Evolutionary conservation across 2,888 invertebrate species (phyloP), one percentile per base, ranked within the genome.

Genomic region (Micoletzkya japonica): DNA sequence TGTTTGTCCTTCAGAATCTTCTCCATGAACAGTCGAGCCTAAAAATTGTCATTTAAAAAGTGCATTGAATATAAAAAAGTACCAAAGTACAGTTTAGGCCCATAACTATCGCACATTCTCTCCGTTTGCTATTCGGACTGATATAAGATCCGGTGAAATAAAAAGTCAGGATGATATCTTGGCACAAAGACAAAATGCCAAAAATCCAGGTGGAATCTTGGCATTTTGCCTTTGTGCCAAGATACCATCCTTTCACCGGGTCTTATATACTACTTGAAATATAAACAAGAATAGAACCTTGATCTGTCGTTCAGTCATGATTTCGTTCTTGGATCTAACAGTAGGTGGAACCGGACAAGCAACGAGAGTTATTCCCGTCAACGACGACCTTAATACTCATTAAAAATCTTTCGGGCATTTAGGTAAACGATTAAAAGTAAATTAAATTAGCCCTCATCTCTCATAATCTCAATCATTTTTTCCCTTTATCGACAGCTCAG

Each of bases 11-110:
- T 73, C 57, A 82, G 56, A 39, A 82, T 74, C 58, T 76, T 77
- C 57, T 80, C 82, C 82, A 82, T 81, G 63, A 82, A 82, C 4
- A 81, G 73, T 39, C 81, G 74, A 14, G 81, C 78, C 73, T 74
- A 28, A 0, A 37, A 17, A 39, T 26, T 14, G 1, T 10, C 14
- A 32, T n/a, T n/a, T n/a, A n/a, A n/a, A n/a, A n/a, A n/a, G n/a
- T n/a, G n/a, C n/a, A n/a, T n/a, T n/a, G n/a, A n/a, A n/a, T n/a
- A n/a, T n/a, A n/a, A n/a, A n/a, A n/a, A n/a, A n/a, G n/a, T n/a
- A n/a, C n/a, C 82, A 81, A 82, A 80, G 63, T 81, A 82, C 4
- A 81, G 73, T 39, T 80, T 73, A 14, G 81, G 78, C 73, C 72
- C 26, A 0, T 28, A 17, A 39, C 28, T 14, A 1, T 10, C 14